Conservation (phyloP, 2,888 invertebrate genomes). For the Pyrrhosoma nymphula region DNA sequence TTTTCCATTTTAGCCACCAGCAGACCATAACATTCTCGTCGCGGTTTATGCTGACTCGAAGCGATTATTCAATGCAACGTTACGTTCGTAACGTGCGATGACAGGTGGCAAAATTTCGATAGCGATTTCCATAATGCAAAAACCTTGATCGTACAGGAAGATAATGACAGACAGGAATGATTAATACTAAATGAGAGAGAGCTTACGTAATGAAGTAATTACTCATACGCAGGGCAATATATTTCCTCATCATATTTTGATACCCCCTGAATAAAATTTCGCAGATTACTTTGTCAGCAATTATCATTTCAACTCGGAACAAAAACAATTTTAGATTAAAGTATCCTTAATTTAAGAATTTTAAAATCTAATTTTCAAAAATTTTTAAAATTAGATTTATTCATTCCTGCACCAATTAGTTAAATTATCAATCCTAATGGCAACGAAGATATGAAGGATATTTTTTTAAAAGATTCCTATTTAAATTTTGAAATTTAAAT, state of each 20-base stretch:
- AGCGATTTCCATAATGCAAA: not conserved
- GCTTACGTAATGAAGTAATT: not conserved
- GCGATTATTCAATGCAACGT: not conserved
- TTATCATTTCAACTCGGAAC: not conserved
- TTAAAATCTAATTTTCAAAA: too few species aligned
- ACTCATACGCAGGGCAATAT: not conserved
- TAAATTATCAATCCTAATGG: too few species aligned
- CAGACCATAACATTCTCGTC: not conserved
- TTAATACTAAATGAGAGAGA: not conserved
- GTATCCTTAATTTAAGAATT: too few species aligned
- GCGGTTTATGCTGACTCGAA: not conserved
- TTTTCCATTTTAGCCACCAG: not conserved
- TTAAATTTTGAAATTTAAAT: too few species aligned
- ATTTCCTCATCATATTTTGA: not conserved
- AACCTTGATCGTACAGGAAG: not conserved
- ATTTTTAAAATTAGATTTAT: too few species aligned
- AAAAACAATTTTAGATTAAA: too few species aligned
- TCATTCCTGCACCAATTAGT: too few species aligned
- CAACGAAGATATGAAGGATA: too few species aligned
- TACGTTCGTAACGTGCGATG: not conserved
- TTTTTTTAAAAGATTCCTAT: too few species aligned
- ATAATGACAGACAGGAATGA: not conserved
- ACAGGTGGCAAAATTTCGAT: not conserved
- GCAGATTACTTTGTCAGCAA: not conserved
- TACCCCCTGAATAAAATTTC: not conserved